Evolutionary conservation across 1,140 invertebrate species (phyloP), one percentile per base, ranked within the genome.

Genomic region (Brachionus calyciflorus): DNA sequence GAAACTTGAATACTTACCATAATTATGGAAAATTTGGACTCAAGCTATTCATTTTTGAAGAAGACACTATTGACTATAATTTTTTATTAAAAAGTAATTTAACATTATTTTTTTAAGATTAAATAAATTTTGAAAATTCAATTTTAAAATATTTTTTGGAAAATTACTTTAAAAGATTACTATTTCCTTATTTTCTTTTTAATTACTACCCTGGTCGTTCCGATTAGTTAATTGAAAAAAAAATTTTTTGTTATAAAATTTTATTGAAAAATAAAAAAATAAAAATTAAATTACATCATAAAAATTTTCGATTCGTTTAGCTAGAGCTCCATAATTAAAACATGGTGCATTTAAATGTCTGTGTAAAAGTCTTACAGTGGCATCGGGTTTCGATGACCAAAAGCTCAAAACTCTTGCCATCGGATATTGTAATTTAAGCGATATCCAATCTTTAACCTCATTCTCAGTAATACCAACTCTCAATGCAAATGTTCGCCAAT

Each of bases 261-360:
- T 12, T 40, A 60, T 37, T 60, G 4, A 10, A 60, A 28, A 60
- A 2, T 19, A 37, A 37, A 60, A 60, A 33, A 37, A 55, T 53
- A 19, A 49, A 70, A 51, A 14, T 73, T 68, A 84, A 57, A 83
- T 81, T 14, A 85, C 83, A 55, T 82, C 75, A 77, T 85, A 85
- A 78, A 82, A 84, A 77, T 84, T 82, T 77, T 80, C 80, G 33
- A 85, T 80, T 65, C 82, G 78, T 78, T 82, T 84, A 26, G 81
- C 83, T 37, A 83, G 80, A 6, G 84, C 53, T 24, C 80, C 78
- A 70, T 78, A 80, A 40, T 78, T 80, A 78, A 85, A 79, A 77
- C 83, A 81, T 7, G 84, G 83, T 17, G 82, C 83, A 17, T 82
- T 80, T 6, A 85, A 78, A 77, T 84, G 84, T 55, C 84, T 78